Evolutionary conservation across 2,888 invertebrate species (phyloP).

Genomic region (Pollenia angustigena): DNA sequence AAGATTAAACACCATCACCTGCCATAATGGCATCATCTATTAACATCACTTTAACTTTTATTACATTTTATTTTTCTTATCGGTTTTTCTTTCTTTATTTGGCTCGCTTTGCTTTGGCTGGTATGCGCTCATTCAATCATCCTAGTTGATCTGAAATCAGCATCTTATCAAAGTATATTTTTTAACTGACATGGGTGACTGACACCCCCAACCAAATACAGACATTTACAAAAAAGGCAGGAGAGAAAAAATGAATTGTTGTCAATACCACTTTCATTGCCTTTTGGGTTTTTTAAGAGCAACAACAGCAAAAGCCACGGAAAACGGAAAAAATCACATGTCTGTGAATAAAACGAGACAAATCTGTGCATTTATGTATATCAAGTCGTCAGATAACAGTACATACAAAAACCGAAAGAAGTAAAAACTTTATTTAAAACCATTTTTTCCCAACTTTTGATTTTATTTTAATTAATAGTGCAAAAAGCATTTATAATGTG

Average conservation of each 20-base stretch:
- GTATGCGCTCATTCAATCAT: constrained; percentile 52
- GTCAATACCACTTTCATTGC: constrained; percentile 68
- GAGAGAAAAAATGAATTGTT: constrained; percentile 62
- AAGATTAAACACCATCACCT: constrained; percentile 56
- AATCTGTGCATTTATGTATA: constrained; percentile 40
- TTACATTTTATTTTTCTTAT: not conserved
- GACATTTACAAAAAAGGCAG: constrained; percentile 58
- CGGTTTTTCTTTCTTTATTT: not conserved
- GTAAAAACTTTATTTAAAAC: constrained; percentile 42
- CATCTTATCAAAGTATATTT: constrained; percentile 60
- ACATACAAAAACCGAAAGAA: constrained; percentile 16
- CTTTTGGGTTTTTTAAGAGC: constrained; percentile 59
- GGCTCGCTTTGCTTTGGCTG: not conserved
- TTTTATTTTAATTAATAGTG: constrained; percentile 70
- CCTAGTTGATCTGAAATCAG: constrained; percentile 64
- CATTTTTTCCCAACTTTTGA: constrained; percentile 56
- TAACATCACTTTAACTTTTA: constrained; percentile 28
- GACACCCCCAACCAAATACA: constrained; percentile 72
- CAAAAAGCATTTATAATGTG: constrained; percentile 51
- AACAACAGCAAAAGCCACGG: not conserved
- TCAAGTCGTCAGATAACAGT: constrained; percentile 9
- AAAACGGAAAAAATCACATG: constrained; percentile 12
- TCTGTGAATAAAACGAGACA: constrained; percentile 40
- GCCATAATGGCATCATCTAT: constrained; percentile 43
- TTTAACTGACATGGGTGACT: constrained; percentile 65